A percentile compares a stretch with the other conserved stretches of the same genome.
phyloP scores from a whole-genome alignment of 2,797 vertebrate genomes.

The Hemitrygon akajei region DNA sequence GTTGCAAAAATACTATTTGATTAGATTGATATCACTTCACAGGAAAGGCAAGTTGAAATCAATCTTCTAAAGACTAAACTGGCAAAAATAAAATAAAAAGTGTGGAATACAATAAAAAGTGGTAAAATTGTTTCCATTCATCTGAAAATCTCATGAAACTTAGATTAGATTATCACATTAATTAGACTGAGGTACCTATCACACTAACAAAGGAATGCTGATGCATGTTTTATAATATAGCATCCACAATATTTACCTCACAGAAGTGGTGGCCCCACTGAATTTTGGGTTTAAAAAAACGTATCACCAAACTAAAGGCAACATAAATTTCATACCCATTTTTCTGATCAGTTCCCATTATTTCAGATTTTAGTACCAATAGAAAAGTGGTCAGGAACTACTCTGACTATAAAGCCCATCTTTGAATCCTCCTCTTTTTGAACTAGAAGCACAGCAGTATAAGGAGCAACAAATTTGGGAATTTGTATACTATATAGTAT shows the following conservation, averaged over 20 bases:
- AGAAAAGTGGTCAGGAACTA: background rate
- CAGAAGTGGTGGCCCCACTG: background rate
- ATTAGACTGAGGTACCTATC: background rate
- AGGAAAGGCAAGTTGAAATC: background rate
- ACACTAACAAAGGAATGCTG: background rate
- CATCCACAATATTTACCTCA: background rate
- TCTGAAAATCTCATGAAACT: background rate
- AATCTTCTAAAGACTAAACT: too few species aligned
- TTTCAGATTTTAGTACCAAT: background rate
- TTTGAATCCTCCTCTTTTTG: background rate
- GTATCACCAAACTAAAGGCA: conserved; percentile 9
- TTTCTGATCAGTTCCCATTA: background rate
- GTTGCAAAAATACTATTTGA: background rate
- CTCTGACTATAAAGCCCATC: background rate
- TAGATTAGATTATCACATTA: too few species aligned
- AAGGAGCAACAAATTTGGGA: background rate
- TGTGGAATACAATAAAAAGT: background rate
- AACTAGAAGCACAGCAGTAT: background rate
- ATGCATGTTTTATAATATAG: background rate
- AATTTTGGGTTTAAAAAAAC: background rate
- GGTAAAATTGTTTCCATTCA: background rate
- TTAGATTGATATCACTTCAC: background rate
- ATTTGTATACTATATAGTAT: background rate
- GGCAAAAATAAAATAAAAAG: background rate
- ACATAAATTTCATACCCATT: background rate